Base-by-base conservation (phyloP, 2,888 invertebrate genomes). In the Zygothrica quintamaculata region DNA sequence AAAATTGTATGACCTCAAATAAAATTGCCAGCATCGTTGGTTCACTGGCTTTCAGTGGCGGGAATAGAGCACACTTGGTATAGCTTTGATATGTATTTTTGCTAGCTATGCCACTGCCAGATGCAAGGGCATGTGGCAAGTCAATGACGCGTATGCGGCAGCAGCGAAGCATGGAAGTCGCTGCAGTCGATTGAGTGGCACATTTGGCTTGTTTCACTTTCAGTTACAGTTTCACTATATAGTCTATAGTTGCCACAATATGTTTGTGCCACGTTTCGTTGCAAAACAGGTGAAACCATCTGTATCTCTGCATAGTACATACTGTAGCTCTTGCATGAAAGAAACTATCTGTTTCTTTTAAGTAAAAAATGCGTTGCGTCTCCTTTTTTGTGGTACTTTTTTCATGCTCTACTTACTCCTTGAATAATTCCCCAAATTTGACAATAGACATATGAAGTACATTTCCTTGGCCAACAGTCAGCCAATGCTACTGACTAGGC, bases 361-460 rank as follows among this genome's bases (percentile, higher is more conserved):
- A 50, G 79, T 70, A 55, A 56, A 59, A 66, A 58, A 65, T 64
- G 53, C 44, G 57, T 39, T 58, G 64, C 61, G 59, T 48, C 44
- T 37, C 37, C 46, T 58, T 68, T 2, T 46, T 55, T 59, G 57
- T 48, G 56, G 70, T 53, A 71, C n/a, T n/a, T n/a, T n/a, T 74
- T 84, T 77, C 71, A 80, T 75, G 82, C 84, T 66, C 74, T 74
- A 77, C 67, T 74, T 68, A 60, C 66, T 57, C 48, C 50, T 59
- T 77, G 86, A 84, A 84, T 86, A 80, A 86, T 86, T 84, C 67
- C n/a, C 52, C 74, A 80, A 78, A 80, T 86, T 80, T 84, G 86
- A 84, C 86, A 86, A 81, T 75, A 71, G 71, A 84, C 84, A 84
- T 66, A 77, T 78, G 76, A 52, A 62, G 65, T 78, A 53, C 44